Evolutionary conservation across 2,888 invertebrate genomes (phyloP).

Genomic region (Fabriciana adippe): DNA sequence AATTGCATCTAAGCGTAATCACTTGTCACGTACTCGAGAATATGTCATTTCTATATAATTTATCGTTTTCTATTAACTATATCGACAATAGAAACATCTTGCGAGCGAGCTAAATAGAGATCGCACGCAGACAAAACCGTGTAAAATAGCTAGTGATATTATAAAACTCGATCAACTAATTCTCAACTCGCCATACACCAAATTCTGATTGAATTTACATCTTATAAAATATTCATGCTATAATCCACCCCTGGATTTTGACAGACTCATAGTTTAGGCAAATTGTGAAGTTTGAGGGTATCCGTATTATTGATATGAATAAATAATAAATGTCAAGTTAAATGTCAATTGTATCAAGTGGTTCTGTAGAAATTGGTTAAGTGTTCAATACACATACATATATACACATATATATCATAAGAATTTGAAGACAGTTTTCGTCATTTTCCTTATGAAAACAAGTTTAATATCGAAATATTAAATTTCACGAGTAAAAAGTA

Average conservation of each 20-base stretch:
- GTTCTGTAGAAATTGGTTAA: neutral
- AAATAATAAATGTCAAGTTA: neutral
- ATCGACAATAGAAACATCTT: too few species aligned
- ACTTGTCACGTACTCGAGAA: too few species aligned
- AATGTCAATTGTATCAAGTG: neutral
- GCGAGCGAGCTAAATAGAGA: too few species aligned
- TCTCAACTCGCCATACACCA: conserved; percentile 41
- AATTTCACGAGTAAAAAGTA: too few species aligned
- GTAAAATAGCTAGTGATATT: conserved; percentile 15
- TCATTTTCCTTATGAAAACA: too few species aligned
- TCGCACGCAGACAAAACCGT: too few species aligned
- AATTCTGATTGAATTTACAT: conserved; percentile 71
- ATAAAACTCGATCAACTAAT: conserved; percentile 35
- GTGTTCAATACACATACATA: neutral
- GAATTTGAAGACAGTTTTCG: neutral
- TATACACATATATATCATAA: neutral
- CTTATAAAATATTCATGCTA: conserved; percentile 80
- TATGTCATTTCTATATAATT: neutral
- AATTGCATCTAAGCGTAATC: too few species aligned
- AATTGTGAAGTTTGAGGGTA: conserved; percentile 29
- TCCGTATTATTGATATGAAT: conserved; percentile 14
- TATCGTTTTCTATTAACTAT: too few species aligned
- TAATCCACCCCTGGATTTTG: conserved; percentile 66
- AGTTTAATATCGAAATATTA: too few species aligned
- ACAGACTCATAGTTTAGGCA: conserved; percentile 50